Conservation (phyloP, 2,888 invertebrate genomes). For the Trissoscelio sp. region DNA sequence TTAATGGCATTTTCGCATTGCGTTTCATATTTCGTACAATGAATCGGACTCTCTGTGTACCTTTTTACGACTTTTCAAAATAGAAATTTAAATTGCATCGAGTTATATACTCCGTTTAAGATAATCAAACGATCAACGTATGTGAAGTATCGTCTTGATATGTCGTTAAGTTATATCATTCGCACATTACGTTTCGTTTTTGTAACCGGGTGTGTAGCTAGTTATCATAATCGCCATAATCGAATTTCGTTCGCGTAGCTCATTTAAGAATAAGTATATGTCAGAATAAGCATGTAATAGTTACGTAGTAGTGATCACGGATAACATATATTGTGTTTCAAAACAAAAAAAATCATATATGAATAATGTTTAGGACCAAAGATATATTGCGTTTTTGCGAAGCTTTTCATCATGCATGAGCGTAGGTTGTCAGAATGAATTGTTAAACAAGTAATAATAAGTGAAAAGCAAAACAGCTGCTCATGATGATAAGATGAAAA, state of each 20-base stretch:
- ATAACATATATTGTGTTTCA: constrained; percentile 58
- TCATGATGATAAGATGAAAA: constrained; percentile 16
- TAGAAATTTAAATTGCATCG: constrained; percentile 34
- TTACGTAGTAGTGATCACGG: constrained; percentile 47
- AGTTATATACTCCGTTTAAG: constrained; percentile 16
- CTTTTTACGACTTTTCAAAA: constrained; percentile 59
- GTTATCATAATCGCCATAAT: constrained; percentile 54
- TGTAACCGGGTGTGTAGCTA: too few species aligned
- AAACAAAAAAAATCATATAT: constrained; percentile 58
- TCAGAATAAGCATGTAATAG: constrained; percentile 62
- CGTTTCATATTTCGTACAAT: constrained; percentile 9
- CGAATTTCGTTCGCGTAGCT: constrained; percentile 60
- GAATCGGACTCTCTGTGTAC: constrained; percentile 3
- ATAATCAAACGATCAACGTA: too few species aligned
- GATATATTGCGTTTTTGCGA: constrained; percentile 78
- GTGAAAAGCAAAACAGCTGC: background rate
- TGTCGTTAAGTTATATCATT: too few species aligned
- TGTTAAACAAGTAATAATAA: constrained; percentile 3
- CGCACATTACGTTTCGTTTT: too few species aligned
- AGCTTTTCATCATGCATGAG: constrained; percentile 75
- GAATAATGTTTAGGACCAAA: constrained; percentile 82
- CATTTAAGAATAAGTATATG: constrained; percentile 62
- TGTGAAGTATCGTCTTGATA: too few species aligned
- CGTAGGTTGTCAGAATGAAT: constrained; percentile 21
- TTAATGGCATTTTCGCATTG: constrained; percentile 7